A percentile compares a stretch with the other conserved stretches of the same genome.
Evolutionary conservation across 2,888 invertebrate species (phyloP).

Genomic region (Acrocera orbiculus): DNA sequence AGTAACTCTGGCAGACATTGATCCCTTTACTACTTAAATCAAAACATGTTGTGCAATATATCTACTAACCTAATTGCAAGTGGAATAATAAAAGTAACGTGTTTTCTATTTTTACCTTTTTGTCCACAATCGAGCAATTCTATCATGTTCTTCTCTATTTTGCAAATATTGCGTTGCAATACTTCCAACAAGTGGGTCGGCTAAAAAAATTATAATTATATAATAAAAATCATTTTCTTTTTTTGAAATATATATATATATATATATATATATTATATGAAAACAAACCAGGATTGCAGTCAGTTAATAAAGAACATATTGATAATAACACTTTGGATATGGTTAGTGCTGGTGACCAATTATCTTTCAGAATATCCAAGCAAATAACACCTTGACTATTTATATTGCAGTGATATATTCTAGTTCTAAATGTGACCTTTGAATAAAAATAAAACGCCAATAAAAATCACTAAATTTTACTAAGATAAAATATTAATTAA

Average conservation of each 20-base stretch:
- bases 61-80: too few relatives aligned
- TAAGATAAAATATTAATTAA: neutral
- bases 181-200: conserved; percentile 92
- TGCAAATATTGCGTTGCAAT: conserved; percentile 97
- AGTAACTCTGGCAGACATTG: too few relatives aligned
- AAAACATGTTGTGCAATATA: too few relatives aligned
- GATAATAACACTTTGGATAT: conserved; percentile 95
- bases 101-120: too few relatives aligned
- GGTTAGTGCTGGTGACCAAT: conserved; percentile 98
- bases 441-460: conserved; percentile 18
- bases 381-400: conserved; percentile 98
- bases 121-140: conserved; percentile 96
- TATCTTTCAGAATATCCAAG: conserved; percentile 93
- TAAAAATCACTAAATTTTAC: conserved; percentile 2
- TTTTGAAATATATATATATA: too few relatives aligned
- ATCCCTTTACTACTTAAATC: too few relatives aligned
- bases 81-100: too few relatives aligned
- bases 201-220: too few relatives aligned
- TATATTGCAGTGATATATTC: conserved; percentile 99
- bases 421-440: conserved; percentile 80
- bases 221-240: too few relatives aligned
- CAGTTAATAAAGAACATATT: conserved; percentile 93
- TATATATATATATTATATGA: conserved; percentile 5
- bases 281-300: conserved; percentile 87
- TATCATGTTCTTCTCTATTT: conserved; percentile 94